Evolutionary conservation across 2,113 vertebrate genomes (phyloP).

Genomic region (Pelecanus crispus): DNA sequence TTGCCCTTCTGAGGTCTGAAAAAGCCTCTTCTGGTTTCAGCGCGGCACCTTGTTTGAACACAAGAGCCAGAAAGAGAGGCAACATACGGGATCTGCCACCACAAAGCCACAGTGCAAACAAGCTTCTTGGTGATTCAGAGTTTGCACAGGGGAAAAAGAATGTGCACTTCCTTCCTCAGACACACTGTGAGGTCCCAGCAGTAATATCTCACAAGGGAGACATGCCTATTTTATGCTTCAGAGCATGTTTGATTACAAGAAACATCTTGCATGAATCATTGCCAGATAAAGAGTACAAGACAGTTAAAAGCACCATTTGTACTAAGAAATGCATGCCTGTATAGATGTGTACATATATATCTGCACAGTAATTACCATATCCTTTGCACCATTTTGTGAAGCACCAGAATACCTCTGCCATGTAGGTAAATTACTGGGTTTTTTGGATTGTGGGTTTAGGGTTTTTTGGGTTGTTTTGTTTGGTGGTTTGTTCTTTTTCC

Average conservation of each 20-base stretch:
- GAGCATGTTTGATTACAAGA: slow-evolving; percentile 1
- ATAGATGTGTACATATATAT: background rate
- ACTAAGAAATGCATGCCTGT: background rate
- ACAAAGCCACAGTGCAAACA: background rate
- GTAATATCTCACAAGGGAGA: background rate
- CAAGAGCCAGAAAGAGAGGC: background rate
- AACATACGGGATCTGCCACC: background rate
- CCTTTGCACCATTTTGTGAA: background rate
- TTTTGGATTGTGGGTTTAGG: background rate
- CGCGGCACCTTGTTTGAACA: background rate
- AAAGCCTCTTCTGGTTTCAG: background rate
- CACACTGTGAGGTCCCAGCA: background rate
- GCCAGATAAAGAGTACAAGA: background rate
- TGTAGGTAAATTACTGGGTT: background rate
- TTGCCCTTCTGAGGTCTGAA: background rate
- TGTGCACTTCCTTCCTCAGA: background rate
- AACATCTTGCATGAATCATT: background rate
- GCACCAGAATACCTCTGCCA: background rate
- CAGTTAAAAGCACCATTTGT: background rate
- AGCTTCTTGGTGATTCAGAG: background rate
- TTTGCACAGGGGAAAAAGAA: background rate
- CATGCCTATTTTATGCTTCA: background rate
- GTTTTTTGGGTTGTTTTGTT: too few species aligned
- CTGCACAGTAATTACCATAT: background rate
- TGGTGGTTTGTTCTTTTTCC: background rate